Conservation (phyloP, 2,888 invertebrate species). For the Merodon equestris region DNA sequence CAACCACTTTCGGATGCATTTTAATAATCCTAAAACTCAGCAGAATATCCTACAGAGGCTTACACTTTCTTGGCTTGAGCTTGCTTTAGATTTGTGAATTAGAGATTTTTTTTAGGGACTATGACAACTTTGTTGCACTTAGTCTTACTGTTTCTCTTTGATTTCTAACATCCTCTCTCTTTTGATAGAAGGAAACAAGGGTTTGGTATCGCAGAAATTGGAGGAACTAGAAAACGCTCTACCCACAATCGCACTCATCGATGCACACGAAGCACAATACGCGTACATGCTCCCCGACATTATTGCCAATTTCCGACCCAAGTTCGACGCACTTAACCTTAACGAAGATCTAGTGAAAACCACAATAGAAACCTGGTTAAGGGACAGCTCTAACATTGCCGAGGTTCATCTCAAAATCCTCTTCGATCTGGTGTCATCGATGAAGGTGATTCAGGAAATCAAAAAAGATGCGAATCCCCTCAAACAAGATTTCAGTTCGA, state of each 20-base stretch:
- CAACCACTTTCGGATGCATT: too few relatives aligned
- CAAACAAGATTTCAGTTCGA: slow-evolving; percentile 83
- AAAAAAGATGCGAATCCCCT: slow-evolving; percentile 84
- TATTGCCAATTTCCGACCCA: slow-evolving; percentile 77
- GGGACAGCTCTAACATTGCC: slow-evolving; percentile 82
- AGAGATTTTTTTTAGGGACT: too few relatives aligned
- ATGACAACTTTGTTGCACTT: too few relatives aligned
- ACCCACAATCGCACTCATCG: slow-evolving; percentile 81
- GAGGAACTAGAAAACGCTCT: slow-evolving; percentile 79
- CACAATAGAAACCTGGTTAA: slow-evolving; percentile 83
- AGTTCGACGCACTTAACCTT: slow-evolving; percentile 72
- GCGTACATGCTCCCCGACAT: slow-evolving; percentile 82
- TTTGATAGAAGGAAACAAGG: slow-evolving; percentile 75
- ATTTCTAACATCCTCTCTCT: neutral
- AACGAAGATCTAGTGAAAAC: slow-evolving; percentile 76
- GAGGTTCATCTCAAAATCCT: slow-evolving; percentile 82
- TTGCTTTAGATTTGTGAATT: too few relatives aligned
- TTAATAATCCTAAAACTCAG: too few relatives aligned
- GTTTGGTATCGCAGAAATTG: slow-evolving; percentile 80
- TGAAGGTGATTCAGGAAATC: slow-evolving; percentile 86
- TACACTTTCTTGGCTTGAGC: too few relatives aligned
- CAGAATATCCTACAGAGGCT: too few relatives aligned
- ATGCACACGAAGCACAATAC: slow-evolving; percentile 81
- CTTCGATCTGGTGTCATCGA: slow-evolving; percentile 83
- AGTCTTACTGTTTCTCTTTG: neutral